phyloP scores from a whole-genome alignment of 2,113 vertebrate species.

The Phaethornis superciliosus region DNA sequence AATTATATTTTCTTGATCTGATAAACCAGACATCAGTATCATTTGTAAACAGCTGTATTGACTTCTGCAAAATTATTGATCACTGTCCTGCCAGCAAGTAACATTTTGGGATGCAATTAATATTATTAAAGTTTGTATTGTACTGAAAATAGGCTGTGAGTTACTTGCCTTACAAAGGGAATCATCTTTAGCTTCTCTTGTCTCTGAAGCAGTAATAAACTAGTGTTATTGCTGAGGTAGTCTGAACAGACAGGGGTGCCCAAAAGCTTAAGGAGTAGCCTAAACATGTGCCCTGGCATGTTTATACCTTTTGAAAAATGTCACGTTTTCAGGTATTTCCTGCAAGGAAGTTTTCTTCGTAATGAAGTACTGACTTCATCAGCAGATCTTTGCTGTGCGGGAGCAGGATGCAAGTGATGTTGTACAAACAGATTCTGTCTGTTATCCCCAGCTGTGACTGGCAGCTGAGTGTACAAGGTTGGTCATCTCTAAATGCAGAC shows the following conservation, averaged over 20 bases:
- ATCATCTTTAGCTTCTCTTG: neutral
- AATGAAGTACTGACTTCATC: neutral
- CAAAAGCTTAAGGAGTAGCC: neutral
- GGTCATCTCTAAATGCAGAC: accelerated
- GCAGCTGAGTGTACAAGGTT: neutral
- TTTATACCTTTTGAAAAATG: neutral
- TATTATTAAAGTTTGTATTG: neutral
- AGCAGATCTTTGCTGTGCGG: neutral
- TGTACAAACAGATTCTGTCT: neutral
- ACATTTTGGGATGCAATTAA: neutral
- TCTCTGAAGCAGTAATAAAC: neutral
- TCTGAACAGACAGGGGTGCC: neutral
- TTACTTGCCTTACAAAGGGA: neutral
- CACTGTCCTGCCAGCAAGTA: neutral
- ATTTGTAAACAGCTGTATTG: neutral
- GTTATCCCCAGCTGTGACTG: neutral
- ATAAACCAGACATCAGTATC: neutral
- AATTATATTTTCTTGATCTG: neutral
- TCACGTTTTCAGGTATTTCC: neutral
- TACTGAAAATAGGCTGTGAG: neutral
- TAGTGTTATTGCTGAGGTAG: neutral
- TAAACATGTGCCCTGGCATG: neutral
- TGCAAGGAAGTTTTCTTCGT: neutral
- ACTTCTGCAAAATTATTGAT: neutral
- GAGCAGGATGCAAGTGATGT: accelerated